Percentiles rank a stretch among this genome's conserved stretches.
Evolutionary conservation across 1,140 invertebrate species (phyloP).

Genomic region (Lucilia sericata): DNA sequence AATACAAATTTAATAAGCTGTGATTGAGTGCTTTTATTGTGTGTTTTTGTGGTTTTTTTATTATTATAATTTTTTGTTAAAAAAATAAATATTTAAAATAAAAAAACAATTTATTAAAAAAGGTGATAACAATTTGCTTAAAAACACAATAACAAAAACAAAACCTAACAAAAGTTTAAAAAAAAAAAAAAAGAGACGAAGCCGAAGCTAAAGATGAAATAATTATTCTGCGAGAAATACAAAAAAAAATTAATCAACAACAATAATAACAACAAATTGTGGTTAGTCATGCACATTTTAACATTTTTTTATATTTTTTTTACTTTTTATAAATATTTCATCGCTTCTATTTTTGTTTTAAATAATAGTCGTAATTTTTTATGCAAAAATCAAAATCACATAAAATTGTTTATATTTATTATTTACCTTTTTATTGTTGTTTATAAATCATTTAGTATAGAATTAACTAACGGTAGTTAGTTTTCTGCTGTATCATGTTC

Average conservation of each 20-base stretch:
- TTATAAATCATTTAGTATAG: conserved; percentile 1
- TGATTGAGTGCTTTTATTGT: background rate
- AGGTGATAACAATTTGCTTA: background rate
- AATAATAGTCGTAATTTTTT: background rate
- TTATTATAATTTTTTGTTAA: background rate
- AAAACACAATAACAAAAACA: background rate
- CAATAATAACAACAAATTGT: conserved; percentile 8
- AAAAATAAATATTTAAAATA: background rate
- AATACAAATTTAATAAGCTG: background rate
- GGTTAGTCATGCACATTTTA: conserved; percentile 27
- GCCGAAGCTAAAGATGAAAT: background rate
- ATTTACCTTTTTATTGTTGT: background rate
- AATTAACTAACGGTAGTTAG: background rate
- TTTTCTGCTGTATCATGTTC: conserved; percentile 3
- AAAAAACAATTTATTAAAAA: conserved; percentile 12
- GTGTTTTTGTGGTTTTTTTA: background rate
- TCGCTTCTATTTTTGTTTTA: background rate
- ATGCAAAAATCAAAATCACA: background rate
- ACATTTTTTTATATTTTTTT: no score
- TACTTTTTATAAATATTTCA: no score
- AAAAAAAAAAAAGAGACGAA: background rate
- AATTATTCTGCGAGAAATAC: background rate
- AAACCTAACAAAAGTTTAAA: background rate
- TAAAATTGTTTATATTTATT: background rate
- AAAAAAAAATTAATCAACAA: background rate